phyloP scores from a whole-genome alignment of 1,140 invertebrate genomes.

The Sycophaga agraensis region DNA sequence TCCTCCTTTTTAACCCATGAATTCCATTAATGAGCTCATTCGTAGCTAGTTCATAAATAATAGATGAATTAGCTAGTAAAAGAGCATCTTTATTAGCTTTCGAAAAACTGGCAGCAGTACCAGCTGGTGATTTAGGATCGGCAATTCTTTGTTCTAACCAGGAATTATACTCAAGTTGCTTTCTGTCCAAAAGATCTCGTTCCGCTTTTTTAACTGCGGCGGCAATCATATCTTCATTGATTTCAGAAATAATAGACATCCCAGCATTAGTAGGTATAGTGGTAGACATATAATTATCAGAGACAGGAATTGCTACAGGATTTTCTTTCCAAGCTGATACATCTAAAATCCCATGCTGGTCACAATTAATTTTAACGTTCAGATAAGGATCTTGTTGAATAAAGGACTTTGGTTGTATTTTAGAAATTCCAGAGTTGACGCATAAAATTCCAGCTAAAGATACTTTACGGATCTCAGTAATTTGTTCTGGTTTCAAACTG shows the following conservation, averaged over 20 bases:
- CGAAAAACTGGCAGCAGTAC: slow-evolving; percentile 83
- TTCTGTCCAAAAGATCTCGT: slow-evolving; percentile 69
- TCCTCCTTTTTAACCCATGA: slow-evolving; percentile 62
- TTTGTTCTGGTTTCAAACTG: slow-evolving; percentile 77
- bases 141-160: slow-evolving; percentile 67
- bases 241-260: slow-evolving; percentile 42
- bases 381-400: slow-evolving; percentile 84
- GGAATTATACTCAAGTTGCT: slow-evolving; percentile 75
- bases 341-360: slow-evolving; percentile 67
- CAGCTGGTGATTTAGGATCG: slow-evolving; percentile 82
- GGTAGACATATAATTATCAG: slow-evolving; percentile 58
- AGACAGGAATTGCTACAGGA: slow-evolving; percentile 44
- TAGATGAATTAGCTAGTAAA: slow-evolving; percentile 79
- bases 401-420: slow-evolving; percentile 82
- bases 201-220: slow-evolving; percentile 75
- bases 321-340: slow-evolving; percentile 67
- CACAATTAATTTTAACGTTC: slow-evolving; percentile 79
- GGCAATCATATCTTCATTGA: slow-evolving; percentile 57
- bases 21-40: slow-evolving; percentile 77
- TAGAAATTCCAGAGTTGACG: slow-evolving; percentile 68
- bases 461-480: slow-evolving; percentile 83
- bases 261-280: slow-evolving; percentile 1
- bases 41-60: slow-evolving; percentile 85
- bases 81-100: slow-evolving; percentile 83
- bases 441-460: slow-evolving; percentile 83